Percentiles rank a stretch among this genome's conserved stretches.
Evolutionary conservation across 2,113 vertebrate species (phyloP).

Genomic region (Hypomesus transpacificus): DNA sequence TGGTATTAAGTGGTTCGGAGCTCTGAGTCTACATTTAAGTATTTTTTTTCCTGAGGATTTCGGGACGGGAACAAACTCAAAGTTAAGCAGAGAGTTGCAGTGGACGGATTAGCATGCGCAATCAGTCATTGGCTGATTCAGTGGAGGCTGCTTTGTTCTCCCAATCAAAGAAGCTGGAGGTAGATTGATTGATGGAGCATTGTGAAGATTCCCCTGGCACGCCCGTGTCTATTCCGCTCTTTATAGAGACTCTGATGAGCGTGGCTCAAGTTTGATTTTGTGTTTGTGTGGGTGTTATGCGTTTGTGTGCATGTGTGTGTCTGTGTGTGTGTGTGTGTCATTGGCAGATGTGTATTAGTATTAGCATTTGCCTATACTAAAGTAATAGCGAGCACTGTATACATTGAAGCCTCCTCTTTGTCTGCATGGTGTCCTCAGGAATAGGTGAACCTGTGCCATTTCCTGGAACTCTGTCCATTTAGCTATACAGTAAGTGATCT

Average conservation of each 20-base stretch:
- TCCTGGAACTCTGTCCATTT: conserved; percentile 3
- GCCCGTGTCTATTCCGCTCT: background rate
- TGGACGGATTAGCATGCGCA: conserved; percentile 47
- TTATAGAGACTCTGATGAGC: background rate
- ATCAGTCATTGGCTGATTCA: conserved; percentile 48
- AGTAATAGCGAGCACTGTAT: background rate
- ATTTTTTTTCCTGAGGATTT: conserved; percentile 32
- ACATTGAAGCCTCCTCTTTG: background rate
- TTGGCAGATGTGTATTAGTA: conserved; percentile 37
- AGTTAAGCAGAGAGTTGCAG: conserved; percentile 47
- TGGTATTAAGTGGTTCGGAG: conserved; percentile 53
- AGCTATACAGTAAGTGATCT: background rate
- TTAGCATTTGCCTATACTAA: conserved; percentile 4
- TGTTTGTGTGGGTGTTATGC: background rate
- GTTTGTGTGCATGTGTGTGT: background rate
- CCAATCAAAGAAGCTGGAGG: conserved; percentile 42
- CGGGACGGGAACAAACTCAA: conserved; percentile 31
- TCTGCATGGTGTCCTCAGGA: background rate
- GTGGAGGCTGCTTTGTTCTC: conserved; percentile 46
- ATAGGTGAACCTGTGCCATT: background rate
- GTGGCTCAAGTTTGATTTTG: background rate
- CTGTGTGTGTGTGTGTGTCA: conserved; percentile 38
- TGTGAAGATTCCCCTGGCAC: background rate
- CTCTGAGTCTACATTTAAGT: conserved; percentile 44
- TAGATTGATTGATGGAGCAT: background rate